Percentiles rank a stretch among this genome's conserved stretches.
These are phyloP conservation scores for Xiphias gladius DNA, from an alignment of 2,113 vertebrate species.

Conservation along the genomic window DNA sequence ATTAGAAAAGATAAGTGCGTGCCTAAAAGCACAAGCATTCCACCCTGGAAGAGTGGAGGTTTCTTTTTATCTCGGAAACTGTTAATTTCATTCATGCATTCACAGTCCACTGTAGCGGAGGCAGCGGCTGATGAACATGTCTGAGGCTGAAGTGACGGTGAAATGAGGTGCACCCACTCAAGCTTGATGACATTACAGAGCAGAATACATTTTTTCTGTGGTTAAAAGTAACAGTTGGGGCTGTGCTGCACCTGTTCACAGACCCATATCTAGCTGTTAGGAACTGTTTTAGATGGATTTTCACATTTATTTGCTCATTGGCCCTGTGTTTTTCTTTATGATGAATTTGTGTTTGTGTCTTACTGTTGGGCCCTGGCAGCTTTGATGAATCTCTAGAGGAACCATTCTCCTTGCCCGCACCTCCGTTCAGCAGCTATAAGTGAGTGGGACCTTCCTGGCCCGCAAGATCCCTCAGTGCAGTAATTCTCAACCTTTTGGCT, in stretches of 20 bases:
- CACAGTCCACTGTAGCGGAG: slow-evolving; percentile 13
- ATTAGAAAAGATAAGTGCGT: slow-evolving; percentile 52
- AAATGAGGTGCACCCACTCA: slow-evolving; percentile 19
- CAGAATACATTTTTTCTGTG: background rate
- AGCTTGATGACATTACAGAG: background rate
- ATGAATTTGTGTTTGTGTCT: slow-evolving; percentile 75
- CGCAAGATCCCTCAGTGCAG: slow-evolving; percentile 56
- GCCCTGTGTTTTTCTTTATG: slow-evolving; percentile 31
- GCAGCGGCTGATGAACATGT: slow-evolving; percentile 24
- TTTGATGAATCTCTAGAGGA: slow-evolving; percentile 86
- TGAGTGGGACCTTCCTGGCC: slow-evolving; percentile 81
- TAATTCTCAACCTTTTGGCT: slow-evolving; percentile 66
- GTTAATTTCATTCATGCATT: slow-evolving; percentile 51
- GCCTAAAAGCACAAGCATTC: slow-evolving; percentile 41
- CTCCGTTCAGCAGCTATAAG: slow-evolving; percentile 85
- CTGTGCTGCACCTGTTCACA: background rate
- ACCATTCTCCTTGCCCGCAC: slow-evolving; percentile 76
- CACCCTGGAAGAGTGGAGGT: slow-evolving; percentile 8
- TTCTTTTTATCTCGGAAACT: slow-evolving; percentile 23
- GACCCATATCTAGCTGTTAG: no score
- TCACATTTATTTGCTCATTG: background rate
- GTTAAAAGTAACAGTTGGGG: slow-evolving; percentile 6
- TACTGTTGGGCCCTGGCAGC: slow-evolving; percentile 81
- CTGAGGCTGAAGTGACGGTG: slow-evolving; percentile 14
- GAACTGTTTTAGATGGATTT: background rate